A percentile compares a stretch with the other conserved stretches of the same genome.
phyloP scores from a whole-genome alignment of 2,797 vertebrate genomes.

The Glossophaga mutica region DNA sequence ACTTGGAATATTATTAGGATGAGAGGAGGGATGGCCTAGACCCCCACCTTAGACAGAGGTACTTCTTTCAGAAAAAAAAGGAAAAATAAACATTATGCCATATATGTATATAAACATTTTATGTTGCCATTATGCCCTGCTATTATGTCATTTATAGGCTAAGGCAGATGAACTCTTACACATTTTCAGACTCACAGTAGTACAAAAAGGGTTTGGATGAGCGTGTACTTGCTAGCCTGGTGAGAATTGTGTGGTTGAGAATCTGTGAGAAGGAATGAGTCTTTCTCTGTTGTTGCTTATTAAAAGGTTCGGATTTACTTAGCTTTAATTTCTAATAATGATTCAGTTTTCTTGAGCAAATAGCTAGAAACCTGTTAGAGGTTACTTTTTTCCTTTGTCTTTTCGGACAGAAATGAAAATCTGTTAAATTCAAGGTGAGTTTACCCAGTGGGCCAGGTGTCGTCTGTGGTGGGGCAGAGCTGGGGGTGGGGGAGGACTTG shows the following conservation, averaged over 20 bases:
- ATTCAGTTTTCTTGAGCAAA: background rate
- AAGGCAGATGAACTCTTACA: background rate
- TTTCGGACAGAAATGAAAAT: background rate
- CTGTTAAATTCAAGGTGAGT: background rate
- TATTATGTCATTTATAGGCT: background rate
- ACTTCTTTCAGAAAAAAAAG: background rate
- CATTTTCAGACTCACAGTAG: background rate
- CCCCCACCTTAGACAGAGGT: background rate
- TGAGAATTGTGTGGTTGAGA: background rate
- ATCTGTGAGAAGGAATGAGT: background rate
- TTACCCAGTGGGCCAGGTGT: background rate
- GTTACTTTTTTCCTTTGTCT: background rate
- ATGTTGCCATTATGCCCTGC: background rate
- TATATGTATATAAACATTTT: too few relatives aligned
- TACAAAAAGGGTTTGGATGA: background rate
- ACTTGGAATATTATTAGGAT: background rate
- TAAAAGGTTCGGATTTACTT: background rate
- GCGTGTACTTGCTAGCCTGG: background rate
- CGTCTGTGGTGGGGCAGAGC: background rate
- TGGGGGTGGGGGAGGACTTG: background rate
- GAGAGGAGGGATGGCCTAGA: background rate
- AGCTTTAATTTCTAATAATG: conserved; percentile 1
- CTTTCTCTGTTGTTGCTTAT: background rate
- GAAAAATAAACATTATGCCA: background rate
- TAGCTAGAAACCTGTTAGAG: background rate